Percentiles rank a stretch among this genome's conserved stretches.
These are phyloP conservation scores for Sapayoa aenigma DNA, from an alignment of 2,113 vertebrate species.

Conservation along the genomic window DNA sequence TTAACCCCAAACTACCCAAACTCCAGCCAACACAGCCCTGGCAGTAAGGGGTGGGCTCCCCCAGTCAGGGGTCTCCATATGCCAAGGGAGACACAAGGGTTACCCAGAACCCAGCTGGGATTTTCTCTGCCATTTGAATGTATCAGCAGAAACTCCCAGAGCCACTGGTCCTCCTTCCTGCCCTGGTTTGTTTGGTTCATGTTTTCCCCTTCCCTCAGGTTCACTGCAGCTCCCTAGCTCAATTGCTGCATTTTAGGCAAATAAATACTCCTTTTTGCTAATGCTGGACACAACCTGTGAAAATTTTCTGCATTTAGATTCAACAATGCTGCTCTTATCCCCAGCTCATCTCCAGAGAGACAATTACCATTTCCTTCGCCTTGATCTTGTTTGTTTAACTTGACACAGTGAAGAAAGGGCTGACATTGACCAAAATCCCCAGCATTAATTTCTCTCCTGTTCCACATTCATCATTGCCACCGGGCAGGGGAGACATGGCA, in stretches of 20 bases:
- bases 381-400: slow-evolving; percentile 99
- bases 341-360: slow-evolving; percentile 88
- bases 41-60: background rate
- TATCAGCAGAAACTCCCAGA: background rate
- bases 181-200: background rate
- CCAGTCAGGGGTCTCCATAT: rapidly evolving
- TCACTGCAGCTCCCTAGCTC: slow-evolving; percentile 39
- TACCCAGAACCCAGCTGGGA: background rate
- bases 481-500: slow-evolving; percentile 74
- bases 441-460: slow-evolving; percentile 98
- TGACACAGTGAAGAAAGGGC: slow-evolving; percentile 97
- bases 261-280: slow-evolving; percentile 67
- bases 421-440: slow-evolving; percentile 94
- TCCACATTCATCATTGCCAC: slow-evolving; percentile 98
- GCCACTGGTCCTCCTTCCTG: rapidly evolving
- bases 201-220: background rate
- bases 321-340: slow-evolving; percentile 77
- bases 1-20: background rate
- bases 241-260: slow-evolving; percentile 25
- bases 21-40: background rate
- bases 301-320: slow-evolving; percentile 81
- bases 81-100: background rate
- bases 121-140: background rate
- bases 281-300: slow-evolving; percentile 76
- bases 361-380: slow-evolving; percentile 91